Evolutionary conservation across 1,140 invertebrate genomes (phyloP).

Genomic region (Pseudomyrmex cubaensis): DNA sequence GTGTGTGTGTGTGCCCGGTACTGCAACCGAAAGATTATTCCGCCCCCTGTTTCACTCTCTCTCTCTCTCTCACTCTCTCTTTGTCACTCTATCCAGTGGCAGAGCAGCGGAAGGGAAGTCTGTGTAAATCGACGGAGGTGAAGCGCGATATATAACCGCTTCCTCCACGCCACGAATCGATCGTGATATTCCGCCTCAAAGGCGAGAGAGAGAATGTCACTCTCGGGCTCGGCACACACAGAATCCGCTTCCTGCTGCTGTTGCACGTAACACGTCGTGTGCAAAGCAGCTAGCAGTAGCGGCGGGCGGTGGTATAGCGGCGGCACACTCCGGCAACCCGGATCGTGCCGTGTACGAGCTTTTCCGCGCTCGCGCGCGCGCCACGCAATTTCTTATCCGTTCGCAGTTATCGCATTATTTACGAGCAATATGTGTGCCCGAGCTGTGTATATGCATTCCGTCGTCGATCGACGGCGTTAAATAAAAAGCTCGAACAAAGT

Average conservation of each 20-base stretch:
- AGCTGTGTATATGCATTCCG: slow-evolving; percentile 10
- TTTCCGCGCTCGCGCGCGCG: neutral
- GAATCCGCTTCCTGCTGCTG: slow-evolving; percentile 44
- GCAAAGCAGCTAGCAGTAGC: slow-evolving; percentile 17
- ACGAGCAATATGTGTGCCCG: slow-evolving; percentile 23
- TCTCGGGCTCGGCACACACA: slow-evolving; percentile 47
- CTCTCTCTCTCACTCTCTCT: slow-evolving; percentile 22
- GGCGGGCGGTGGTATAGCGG: neutral
- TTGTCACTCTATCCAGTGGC: neutral
- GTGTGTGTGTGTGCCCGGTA: slow-evolving; percentile 42
- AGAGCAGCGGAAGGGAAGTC: neutral
- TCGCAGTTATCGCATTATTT: slow-evolving; percentile 56
- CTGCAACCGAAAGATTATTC: slow-evolving; percentile 57
- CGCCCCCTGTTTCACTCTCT: slow-evolving; percentile 11
- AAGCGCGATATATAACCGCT: slow-evolving; percentile 51
- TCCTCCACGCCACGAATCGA: slow-evolving; percentile 54
- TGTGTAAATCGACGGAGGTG: slow-evolving; percentile 56
- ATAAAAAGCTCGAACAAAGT: slow-evolving; percentile 3
- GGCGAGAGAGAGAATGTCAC: slow-evolving; percentile 57
- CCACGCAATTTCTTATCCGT: slow-evolving; percentile 41
- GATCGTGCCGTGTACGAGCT: slow-evolving; percentile 10
- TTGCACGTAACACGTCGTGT: slow-evolving; percentile 35
- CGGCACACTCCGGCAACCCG: neutral
- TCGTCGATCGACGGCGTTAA: slow-evolving; percentile 6
- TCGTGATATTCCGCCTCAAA: slow-evolving; percentile 61